phyloP scores from a whole-genome alignment of 2,113 vertebrate genomes.

The Caloenas nicobarica region DNA sequence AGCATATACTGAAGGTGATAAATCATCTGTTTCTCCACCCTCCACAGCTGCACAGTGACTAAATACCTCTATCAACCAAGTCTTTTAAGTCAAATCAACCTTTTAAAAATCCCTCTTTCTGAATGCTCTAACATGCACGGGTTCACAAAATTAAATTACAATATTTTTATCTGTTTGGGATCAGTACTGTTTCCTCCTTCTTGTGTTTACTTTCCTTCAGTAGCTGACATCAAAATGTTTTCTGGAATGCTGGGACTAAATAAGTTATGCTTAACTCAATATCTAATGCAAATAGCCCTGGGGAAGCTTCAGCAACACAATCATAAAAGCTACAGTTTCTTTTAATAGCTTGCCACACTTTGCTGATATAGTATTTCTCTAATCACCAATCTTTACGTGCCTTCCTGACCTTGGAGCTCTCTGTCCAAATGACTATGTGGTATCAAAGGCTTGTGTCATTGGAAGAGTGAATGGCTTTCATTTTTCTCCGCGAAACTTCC shows the following conservation, averaged over 20 bases:
- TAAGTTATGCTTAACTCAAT: slow-evolving; percentile 92
- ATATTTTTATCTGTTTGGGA: slow-evolving; percentile 82
- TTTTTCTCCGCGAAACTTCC: slow-evolving; percentile 85
- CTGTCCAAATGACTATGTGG: slow-evolving; percentile 76
- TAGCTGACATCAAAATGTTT: slow-evolving; percentile 87
- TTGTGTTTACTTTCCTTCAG: slow-evolving; percentile 85
- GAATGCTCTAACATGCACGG: slow-evolving; percentile 72
- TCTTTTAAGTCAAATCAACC: slow-evolving; percentile 68
- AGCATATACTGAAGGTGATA: slow-evolving; percentile 33
- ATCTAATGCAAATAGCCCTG: slow-evolving; percentile 86
- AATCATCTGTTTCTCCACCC: slow-evolving; percentile 14
- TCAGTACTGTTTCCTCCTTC: slow-evolving; percentile 81
- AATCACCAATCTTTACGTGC: slow-evolving; percentile 86
- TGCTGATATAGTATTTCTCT: slow-evolving; percentile 87
- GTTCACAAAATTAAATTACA: slow-evolving; percentile 86
- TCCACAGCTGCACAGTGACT: slow-evolving; percentile 22
- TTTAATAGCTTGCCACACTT: slow-evolving; percentile 86
- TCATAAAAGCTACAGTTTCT: slow-evolving; percentile 86
- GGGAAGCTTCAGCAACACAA: slow-evolving; percentile 79
- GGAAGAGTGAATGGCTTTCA: slow-evolving; percentile 87
- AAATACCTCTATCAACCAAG: slow-evolving; percentile 43
- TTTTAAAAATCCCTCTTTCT: slow-evolving; percentile 76
- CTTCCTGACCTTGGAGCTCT: slow-evolving; percentile 83
- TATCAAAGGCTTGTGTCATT: slow-evolving; percentile 86
- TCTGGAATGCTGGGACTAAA: slow-evolving; percentile 85